Evolutionary conservation across 2,797 vertebrate species (phyloP).

Genomic region (Streptopelia turtur): DNA sequence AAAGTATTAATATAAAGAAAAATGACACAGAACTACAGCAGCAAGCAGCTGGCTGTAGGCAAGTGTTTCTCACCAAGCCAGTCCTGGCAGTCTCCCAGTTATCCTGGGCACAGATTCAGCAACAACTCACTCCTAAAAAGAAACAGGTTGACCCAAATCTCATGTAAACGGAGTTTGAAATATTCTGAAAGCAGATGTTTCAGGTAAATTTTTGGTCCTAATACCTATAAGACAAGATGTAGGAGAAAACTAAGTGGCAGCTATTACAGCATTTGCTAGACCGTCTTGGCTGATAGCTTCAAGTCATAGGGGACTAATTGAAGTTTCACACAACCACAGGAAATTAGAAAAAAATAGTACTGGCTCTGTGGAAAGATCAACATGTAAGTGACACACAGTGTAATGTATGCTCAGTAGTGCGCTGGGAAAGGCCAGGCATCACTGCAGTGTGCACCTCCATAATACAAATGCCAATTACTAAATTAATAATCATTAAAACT

Average conservation of each 20-base stretch:
- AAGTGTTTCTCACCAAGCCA: background rate
- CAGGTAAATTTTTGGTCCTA: background rate
- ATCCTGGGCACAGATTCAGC: background rate
- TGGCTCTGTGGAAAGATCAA: background rate
- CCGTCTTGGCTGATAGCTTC: background rate
- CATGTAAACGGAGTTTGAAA: background rate
- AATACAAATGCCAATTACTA: background rate
- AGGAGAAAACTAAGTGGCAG: background rate
- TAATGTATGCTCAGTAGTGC: background rate
- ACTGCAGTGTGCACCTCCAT: background rate
- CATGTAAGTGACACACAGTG: background rate
- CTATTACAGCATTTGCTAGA: background rate
- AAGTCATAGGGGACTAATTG: background rate
- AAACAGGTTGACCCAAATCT: background rate
- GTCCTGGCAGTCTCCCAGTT: background rate
- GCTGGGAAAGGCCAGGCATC: background rate
- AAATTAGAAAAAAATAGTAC: background rate
- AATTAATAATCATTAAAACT: background rate
- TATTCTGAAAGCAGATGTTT: background rate
- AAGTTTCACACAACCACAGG: background rate
- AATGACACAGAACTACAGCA: background rate
- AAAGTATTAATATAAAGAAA: background rate
- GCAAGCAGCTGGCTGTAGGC: background rate
- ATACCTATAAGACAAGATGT: background rate
- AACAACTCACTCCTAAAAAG: background rate